These are phyloP conservation scores for Prolemur simus DNA, from an alignment of 2,113 vertebrate species.

Conservation along the genomic window DNA sequence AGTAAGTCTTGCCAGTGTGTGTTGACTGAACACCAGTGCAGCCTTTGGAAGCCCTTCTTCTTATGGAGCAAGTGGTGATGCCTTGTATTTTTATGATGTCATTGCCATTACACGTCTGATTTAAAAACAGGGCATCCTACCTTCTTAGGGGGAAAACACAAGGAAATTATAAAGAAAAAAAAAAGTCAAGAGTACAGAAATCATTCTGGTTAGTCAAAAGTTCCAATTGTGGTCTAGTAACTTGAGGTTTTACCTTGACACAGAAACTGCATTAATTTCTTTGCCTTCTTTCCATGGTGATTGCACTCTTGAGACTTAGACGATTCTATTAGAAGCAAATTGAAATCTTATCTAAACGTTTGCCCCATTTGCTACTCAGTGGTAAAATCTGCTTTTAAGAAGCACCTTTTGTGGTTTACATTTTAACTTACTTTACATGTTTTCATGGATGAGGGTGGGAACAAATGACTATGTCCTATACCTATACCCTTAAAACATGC, in stretches of 20 bases:
- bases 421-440: background rate
- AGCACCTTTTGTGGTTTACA: background rate
- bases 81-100: background rate
- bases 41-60: background rate
- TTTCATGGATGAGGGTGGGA: background rate
- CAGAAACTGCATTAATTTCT: background rate
- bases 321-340: background rate
- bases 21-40: background rate
- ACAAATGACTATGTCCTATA: background rate
- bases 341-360: background rate
- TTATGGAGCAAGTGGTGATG: background rate
- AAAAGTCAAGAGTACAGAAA: background rate
- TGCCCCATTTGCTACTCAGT: background rate
- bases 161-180: background rate
- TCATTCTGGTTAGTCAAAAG: background rate
- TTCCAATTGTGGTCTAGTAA: background rate
- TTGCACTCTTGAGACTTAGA: background rate
- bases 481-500: background rate
- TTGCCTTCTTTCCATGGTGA: background rate
- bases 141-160: background rate
- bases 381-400: background rate
- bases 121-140: background rate
- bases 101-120: background rate
- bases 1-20: background rate
- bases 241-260: background rate